Evolutionary conservation across 2,113 vertebrate species (phyloP).

Genomic region (Oryzias woworae): DNA sequence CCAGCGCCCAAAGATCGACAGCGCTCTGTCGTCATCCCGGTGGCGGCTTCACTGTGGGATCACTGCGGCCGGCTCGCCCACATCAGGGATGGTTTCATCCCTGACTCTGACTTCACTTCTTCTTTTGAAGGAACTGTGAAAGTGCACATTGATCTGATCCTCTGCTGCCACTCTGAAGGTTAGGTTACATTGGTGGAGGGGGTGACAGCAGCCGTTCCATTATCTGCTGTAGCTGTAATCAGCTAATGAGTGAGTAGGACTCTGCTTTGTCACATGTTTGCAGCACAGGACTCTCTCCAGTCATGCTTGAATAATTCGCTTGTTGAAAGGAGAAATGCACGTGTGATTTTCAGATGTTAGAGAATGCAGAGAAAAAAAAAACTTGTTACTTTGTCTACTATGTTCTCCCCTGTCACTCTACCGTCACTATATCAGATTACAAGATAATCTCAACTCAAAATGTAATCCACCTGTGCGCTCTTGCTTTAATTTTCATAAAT

Average conservation of each 20-base stretch:
- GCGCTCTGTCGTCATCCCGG: neutral
- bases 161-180: conserved; percentile 50
- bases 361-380: too few relatives aligned
- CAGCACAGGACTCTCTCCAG: conserved; percentile 7
- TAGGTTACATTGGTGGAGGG: conserved; percentile 52
- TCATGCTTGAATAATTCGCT: neutral
- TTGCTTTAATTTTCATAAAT: too few relatives aligned
- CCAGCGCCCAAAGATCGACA: conserved; percentile 1
- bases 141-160: conserved; percentile 35
- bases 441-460: too few relatives aligned
- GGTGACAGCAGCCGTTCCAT: conserved; percentile 46
- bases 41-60: neutral
- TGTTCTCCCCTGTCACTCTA: too few relatives aligned
- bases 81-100: neutral
- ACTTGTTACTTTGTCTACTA: too few relatives aligned
- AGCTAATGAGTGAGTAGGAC: conserved; percentile 44
- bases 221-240: conserved; percentile 54
- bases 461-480: too few relatives aligned
- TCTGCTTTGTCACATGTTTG: conserved; percentile 31
- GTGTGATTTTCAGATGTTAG: too few relatives aligned
- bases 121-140: conserved; percentile 27
- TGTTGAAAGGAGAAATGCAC: neutral
- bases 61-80: neutral
- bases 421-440: too few relatives aligned
- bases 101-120: neutral